Evolutionary conservation across 2,888 invertebrate genomes (phyloP), one percentile per base, ranked within the genome.

Genomic region (Euplagia quadripunctaria): DNA sequence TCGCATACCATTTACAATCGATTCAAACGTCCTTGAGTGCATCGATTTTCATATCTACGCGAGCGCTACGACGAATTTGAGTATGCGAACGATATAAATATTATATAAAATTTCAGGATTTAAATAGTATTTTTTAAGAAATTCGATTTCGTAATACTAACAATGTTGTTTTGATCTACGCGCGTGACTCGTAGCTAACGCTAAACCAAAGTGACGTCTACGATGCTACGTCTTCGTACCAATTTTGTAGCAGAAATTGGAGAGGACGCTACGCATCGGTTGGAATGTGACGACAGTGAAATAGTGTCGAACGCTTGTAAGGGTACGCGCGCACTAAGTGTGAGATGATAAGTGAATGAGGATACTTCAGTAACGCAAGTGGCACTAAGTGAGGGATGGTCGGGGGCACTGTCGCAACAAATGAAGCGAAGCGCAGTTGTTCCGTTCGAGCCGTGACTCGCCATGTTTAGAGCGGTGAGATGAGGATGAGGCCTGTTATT

Each of bases 81-180:
- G 83, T 87, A 89, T 91, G 92, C 91, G 92, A 91, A 91, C 89
- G 85, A 90, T 92, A 92, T 91, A 93, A 92, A 93, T 92, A 91
- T 87, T 88, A 91, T 92, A 93, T 91, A 92, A 93, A 93, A 93
- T 89, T 91, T 93, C 91, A 91, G 91, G 86, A 92, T 91, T 89
- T 90, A 91, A 90, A 92, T 92, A 92, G 90, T 91, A 90, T 55
- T 51, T 83, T 85, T 89, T 91, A 87, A 91, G 92, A 93, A 93
- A 94, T 94, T 94, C 92, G 93, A 91, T 93, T 90, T 91, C 88
- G 89, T 93, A 93, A 92, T 90, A 91, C 92, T 93, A 93, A 90
- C 78, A 87, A 84, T 82, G 86, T 88, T 83, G 84, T 74, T 81
- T 79, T 84, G 82, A 84, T 87, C 83, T 82, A 87, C 81, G 76